Conservation (phyloP, 2,797 vertebrate species). For the Anabacerthia variegaticeps region DNA sequence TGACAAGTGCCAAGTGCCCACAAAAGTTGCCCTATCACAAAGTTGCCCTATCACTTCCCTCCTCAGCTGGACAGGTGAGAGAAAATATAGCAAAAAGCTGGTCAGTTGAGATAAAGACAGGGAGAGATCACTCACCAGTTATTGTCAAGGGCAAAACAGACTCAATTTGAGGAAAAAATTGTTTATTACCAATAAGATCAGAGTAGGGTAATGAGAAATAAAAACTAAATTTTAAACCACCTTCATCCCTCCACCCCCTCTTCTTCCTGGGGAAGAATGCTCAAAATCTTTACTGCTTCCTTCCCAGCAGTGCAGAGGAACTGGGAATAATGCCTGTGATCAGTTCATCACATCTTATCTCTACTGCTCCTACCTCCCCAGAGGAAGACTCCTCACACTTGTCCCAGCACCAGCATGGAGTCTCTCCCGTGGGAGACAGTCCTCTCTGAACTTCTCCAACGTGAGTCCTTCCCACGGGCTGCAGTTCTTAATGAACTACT, state of each 20-base stretch:
- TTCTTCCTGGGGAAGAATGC: background rate
- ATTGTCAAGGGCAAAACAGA: background rate
- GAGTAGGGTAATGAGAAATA: background rate
- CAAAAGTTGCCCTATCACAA: background rate
- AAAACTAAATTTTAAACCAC: background rate
- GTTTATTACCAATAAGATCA: background rate
- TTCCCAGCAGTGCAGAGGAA: background rate
- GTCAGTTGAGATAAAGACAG: background rate
- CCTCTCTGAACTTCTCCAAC: background rate
- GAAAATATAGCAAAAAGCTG: background rate
- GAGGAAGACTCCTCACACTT: background rate
- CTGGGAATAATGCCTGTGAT: background rate
- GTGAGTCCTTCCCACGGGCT: background rate
- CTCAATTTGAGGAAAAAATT: rapidly evolving
- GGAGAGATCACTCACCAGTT: background rate
- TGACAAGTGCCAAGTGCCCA: background rate
- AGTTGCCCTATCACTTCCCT: background rate
- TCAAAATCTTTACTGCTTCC: background rate
- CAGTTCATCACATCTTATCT: background rate
- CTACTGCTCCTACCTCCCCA: background rate
- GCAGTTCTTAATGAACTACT: background rate
- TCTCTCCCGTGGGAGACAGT: rapidly evolving
- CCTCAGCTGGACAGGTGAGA: background rate
- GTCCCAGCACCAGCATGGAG: background rate
- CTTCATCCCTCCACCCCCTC: background rate